Evolutionary conservation across 1,140 invertebrate genomes (phyloP).

Genomic region (Drosophila neocordata): DNA sequence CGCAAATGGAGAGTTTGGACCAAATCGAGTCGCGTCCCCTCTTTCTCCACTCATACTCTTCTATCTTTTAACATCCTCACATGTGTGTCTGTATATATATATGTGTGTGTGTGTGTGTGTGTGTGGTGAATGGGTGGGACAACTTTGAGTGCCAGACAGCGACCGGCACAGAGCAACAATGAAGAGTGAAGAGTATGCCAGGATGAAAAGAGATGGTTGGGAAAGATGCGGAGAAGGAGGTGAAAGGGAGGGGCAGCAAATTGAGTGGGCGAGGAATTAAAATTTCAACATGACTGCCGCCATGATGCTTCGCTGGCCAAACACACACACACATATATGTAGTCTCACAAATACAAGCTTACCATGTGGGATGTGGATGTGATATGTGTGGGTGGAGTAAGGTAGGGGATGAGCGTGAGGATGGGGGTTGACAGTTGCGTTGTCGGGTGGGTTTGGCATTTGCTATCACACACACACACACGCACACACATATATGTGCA

Average conservation of each 20-base stretch:
- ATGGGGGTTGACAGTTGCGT: constrained; percentile 37
- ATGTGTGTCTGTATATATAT: constrained; percentile 7
- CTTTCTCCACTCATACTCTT: not conserved
- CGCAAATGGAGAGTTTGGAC: constrained; percentile 15
- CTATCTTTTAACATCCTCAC: constrained; percentile 11
- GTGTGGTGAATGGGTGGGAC: constrained; percentile 39
- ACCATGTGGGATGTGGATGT: constrained; percentile 15
- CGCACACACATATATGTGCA: constrained; percentile 25
- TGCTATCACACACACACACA: constrained; percentile 67
- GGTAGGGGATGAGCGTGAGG: constrained; percentile 8
- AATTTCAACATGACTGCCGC: constrained; percentile 79
- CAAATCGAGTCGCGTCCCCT: constrained; percentile 2
- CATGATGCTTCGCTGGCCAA: constrained; percentile 74
- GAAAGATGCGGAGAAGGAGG: not conserved
- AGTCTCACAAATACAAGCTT: too few relatives aligned
- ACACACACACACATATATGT: constrained; percentile 34
- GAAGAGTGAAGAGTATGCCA: constrained; percentile 10
- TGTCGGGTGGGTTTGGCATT: constrained; percentile 72
- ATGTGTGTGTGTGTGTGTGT: not conserved
- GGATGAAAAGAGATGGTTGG: not conserved
- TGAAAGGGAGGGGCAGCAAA: constrained; percentile 45
- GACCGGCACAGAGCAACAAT: constrained; percentile 49
- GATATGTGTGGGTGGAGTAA: constrained; percentile 6
- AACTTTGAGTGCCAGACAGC: constrained; percentile 75
- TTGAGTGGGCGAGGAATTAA: constrained; percentile 79